phyloP scores from a whole-genome alignment of 2,113 vertebrate genomes.

The Dissostichus mawsoni region DNA sequence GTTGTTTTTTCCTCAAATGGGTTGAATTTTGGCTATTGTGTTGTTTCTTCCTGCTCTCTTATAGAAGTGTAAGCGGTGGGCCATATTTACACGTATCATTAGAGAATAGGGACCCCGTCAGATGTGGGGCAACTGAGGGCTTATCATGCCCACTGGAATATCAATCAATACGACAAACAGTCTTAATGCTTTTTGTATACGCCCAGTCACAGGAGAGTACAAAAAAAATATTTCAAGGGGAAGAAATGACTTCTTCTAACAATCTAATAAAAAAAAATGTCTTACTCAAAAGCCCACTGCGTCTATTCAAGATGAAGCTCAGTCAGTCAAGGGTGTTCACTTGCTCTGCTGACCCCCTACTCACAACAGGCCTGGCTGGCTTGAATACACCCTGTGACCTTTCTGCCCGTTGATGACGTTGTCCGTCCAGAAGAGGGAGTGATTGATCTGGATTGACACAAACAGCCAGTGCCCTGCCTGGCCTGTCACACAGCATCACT shows the following conservation, averaged over 20 bases:
- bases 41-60: constrained; percentile 71
- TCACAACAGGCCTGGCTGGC: constrained; percentile 65
- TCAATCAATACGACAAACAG: constrained; percentile 79
- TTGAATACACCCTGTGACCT: constrained; percentile 74
- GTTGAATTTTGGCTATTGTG: constrained; percentile 84
- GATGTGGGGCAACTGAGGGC: constrained; percentile 58
- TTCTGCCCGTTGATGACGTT: constrained; percentile 74
- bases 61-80: constrained; percentile 71
- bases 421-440: constrained; percentile 80
- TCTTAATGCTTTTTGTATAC: constrained; percentile 60
- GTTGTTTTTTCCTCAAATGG: constrained; percentile 79
- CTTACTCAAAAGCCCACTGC: constrained; percentile 10
- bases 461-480: constrained; percentile 78
- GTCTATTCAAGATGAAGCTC: constrained; percentile 34
- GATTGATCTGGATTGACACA: constrained; percentile 85
- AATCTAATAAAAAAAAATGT: neutral
- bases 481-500: constrained; percentile 82
- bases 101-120: constrained; percentile 71
- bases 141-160: constrained; percentile 64
- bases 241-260: constrained; percentile 4
- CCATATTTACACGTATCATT: constrained; percentile 81
- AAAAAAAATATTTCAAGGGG: constrained; percentile 15
- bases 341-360: constrained; percentile 65
- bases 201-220: constrained; percentile 55
- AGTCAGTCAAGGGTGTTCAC: constrained; percentile 64